These are phyloP conservation scores for Ectropis grisescens DNA, from an alignment of 1,140 invertebrate species.

Conservation along the genomic window DNA sequence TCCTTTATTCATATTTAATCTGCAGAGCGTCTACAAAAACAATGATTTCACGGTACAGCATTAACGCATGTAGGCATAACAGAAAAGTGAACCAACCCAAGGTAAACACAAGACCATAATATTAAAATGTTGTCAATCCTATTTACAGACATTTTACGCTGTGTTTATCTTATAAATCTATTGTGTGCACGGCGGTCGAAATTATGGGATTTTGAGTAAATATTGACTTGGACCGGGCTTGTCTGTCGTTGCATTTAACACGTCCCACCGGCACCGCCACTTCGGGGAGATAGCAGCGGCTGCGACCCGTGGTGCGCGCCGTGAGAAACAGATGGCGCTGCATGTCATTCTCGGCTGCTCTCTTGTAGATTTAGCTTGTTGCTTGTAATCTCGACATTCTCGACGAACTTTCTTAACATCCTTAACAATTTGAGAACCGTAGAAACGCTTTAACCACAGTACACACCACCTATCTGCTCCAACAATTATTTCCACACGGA, in stretches of 20 bases:
- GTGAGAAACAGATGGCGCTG: constrained; percentile 28
- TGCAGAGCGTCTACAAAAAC: constrained; percentile 53
- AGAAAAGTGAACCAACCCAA: constrained; percentile 40
- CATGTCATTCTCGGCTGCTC: neutral
- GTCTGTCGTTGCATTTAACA: constrained; percentile 54
- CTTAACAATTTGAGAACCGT: too few relatives aligned
- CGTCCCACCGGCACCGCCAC: constrained; percentile 43
- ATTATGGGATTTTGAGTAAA: constrained; percentile 64
- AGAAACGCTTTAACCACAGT: too few relatives aligned
- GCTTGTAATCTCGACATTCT: neutral
- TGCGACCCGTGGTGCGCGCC: too few relatives aligned
- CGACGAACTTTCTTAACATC: too few relatives aligned
- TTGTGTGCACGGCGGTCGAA: constrained; percentile 63
- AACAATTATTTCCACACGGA: too few relatives aligned
- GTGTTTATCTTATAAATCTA: constrained; percentile 69
- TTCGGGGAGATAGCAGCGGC: constrained; percentile 9
- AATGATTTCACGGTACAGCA: constrained; percentile 66
- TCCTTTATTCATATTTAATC: constrained; percentile 65
- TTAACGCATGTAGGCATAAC: constrained; percentile 64
- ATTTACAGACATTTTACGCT: constrained; percentile 66
- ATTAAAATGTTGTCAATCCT: constrained; percentile 67
- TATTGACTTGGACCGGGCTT: constrained; percentile 49
- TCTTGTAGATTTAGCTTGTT: neutral
- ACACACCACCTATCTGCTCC: too few relatives aligned
- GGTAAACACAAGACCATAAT: constrained; percentile 58